Evolutionary conservation across 2,888 invertebrate genomes (phyloP), one percentile per base, ranked within the genome.

Genomic region (Steinernema carpocapsae): DNA sequence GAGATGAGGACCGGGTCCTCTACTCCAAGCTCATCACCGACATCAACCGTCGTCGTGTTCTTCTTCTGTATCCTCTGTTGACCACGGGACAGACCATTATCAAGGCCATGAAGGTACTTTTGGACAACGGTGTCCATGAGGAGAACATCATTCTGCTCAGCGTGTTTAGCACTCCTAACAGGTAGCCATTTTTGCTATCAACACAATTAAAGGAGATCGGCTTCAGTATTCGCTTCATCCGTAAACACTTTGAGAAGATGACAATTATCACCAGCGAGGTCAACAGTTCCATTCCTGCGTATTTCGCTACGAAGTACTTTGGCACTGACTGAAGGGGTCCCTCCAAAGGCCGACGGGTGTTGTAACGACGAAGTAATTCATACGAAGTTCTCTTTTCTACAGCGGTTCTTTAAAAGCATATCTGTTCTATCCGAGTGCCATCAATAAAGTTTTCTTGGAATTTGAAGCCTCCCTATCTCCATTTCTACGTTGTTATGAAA

Each of bases 291-390:
- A 95, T 96, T 10, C 97, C 97, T 10, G 95, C 94, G 90, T 97
- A 97, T 89, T 99, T 99, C 89, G 97, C 97, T 72, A 94, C 94
- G 89, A 96, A 94, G 89, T 99, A 99, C 90, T 99, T 99, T 90
- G 97, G 97, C 81, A 97, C 97, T 74, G 97, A 97, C 90, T 97
- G 80, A 88, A 12, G 43, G 7, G 43, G 43, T 43, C n/a, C n/a
- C n/a, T n/a, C n/a, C n/a, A n/a, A n/a, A n/a, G n/a, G n/a, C n/a
- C n/a, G n/a, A n/a, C n/a, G n/a, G n/a, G n/a, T n/a, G n/a, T n/a
- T n/a, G n/a, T n/a, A n/a, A n/a, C n/a, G n/a, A n/a, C n/a, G n/a
- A n/a, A n/a, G n/a, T n/a, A n/a, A n/a, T n/a, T n/a, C n/a, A n/a
- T n/a, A n/a, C n/a, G n/a, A n/a, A n/a, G n/a, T n/a, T n/a, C n/a